Base-by-base conservation (phyloP, 2,113 vertebrate species). In the Paramormyrops kingsleyae region DNA sequence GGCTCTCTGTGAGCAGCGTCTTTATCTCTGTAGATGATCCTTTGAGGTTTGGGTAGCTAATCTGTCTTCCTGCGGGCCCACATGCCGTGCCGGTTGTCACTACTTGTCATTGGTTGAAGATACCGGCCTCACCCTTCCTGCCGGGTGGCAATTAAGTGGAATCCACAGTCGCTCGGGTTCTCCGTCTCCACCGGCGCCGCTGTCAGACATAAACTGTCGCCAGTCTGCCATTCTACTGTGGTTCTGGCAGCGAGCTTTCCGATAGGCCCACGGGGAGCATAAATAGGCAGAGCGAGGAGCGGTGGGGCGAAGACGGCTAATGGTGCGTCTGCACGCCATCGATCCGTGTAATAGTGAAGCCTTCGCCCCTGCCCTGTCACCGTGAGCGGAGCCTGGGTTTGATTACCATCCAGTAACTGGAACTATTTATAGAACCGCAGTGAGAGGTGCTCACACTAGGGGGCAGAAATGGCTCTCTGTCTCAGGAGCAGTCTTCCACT, bases 331-430 rank as follows among this genome's bases (percentile, higher is more conserved):
- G 62, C 62, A 35, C 49, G n/a, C 85, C 50, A 87, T 87, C 46
- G 85, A 87, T 87, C 85, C 46, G 85, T 87, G 27, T 87, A 87
- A 87, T 87, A 53, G 50, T 39, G 49, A 87, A 39, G 50, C 49
- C 50, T 19, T 27, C 17, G 27, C 50, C 85, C 70, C 85, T 87
- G 49, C n/a, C 47, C 47, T 53, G 85, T 87, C 47, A 52, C 85
- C 12, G 50, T 35, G 31, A 53, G 85, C 8, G 1, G 50, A 87
- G 85, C 47, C 27, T 15, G 50, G 50, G 13, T 87, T 53, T 50
- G 47, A 87, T 87, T 87, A 87, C 85, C 49, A 39, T 87, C n/a
- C 85, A 53, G 85, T 50, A 87, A 52, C 47, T 52, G 31, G 4
- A 31, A 50, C 31, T 87, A 52, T 52, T 87, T 87, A 83, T 87